Evolutionary conservation across 2,888 invertebrate species (phyloP).

Genomic region (Tenthredo livida): DNA sequence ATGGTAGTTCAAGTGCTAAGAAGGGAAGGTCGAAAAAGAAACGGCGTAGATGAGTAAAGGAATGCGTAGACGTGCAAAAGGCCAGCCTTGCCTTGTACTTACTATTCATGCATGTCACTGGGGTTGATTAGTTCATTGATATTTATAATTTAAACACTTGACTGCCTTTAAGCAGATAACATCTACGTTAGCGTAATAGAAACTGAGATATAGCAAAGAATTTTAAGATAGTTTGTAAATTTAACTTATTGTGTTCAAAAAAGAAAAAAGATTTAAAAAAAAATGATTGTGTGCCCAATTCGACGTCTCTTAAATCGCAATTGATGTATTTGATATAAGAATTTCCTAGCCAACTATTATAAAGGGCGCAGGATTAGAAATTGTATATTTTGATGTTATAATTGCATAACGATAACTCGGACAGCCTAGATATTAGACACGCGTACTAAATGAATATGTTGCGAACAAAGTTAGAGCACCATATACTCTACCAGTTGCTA

Average conservation of each 20-base stretch:
- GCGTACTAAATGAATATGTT: constrained; percentile 20
- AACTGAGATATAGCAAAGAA: background rate
- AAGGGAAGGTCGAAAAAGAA: constrained; percentile 75
- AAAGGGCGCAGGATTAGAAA: background rate
- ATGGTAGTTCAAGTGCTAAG: constrained; percentile 59
- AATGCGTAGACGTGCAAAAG: constrained; percentile 76
- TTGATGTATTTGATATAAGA: background rate
- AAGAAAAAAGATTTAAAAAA: background rate
- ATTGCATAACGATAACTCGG: background rate
- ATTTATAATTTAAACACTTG: constrained; percentile 43
- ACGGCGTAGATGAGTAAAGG: constrained; percentile 78
- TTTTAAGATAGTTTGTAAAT: constrained; percentile 41
- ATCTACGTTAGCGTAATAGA: constrained; percentile 29
- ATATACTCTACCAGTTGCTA: constrained; percentile 24
- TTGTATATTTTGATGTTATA: constrained; percentile 8
- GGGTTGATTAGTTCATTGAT: constrained; percentile 70
- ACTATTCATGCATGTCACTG: constrained; percentile 75
- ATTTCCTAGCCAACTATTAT: background rate
- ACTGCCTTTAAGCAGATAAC: constrained; percentile 9
- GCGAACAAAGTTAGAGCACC: background rate
- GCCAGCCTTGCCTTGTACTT: constrained; percentile 77
- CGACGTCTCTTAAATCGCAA: constrained; percentile 21
- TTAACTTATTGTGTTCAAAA: constrained; percentile 48
- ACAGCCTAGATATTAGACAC: constrained; percentile 28
- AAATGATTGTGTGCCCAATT: constrained; percentile 29